phyloP scores from a whole-genome alignment of 1,140 invertebrate species.

The Lethocerus indicus region DNA sequence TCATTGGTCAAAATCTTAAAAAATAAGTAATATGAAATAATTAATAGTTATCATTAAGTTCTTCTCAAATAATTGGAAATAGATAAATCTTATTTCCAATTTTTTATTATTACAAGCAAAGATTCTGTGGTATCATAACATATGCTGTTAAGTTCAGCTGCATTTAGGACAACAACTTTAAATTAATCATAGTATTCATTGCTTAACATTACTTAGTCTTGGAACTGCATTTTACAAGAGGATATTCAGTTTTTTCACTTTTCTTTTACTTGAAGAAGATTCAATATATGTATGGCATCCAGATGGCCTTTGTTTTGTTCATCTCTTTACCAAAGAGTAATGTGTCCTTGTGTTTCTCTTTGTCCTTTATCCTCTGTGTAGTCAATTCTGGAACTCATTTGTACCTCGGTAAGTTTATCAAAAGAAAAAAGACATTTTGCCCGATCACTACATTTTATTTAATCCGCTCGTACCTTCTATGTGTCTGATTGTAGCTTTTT shows the following conservation, averaged over 20 bases:
- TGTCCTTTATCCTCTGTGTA: constrained; percentile 38
- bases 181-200: no score
- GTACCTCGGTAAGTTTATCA: constrained; percentile 80
- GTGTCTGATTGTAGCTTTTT: constrained; percentile 15
- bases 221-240: no score
- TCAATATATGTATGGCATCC: constrained; percentile 11
- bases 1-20: neutral
- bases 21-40: constrained; percentile 2
- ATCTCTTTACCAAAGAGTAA: constrained; percentile 16
- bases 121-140: no score
- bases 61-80: no score
- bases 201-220: no score
- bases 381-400: constrained; percentile 94
- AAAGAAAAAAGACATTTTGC: constrained; percentile 14
- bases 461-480: constrained; percentile 9
- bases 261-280: constrained; percentile 1
- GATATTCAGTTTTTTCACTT: no score
- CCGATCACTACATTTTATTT: constrained; percentile 13
- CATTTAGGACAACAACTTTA: no score
- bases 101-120: no score
- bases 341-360: constrained; percentile 20
- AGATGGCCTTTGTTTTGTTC: constrained; percentile 14
- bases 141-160: no score
- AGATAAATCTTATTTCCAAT: no score
- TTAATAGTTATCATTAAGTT: no score